Base-by-base conservation (phyloP, 1,140 invertebrate species). In the Bombus polaris region DNA sequence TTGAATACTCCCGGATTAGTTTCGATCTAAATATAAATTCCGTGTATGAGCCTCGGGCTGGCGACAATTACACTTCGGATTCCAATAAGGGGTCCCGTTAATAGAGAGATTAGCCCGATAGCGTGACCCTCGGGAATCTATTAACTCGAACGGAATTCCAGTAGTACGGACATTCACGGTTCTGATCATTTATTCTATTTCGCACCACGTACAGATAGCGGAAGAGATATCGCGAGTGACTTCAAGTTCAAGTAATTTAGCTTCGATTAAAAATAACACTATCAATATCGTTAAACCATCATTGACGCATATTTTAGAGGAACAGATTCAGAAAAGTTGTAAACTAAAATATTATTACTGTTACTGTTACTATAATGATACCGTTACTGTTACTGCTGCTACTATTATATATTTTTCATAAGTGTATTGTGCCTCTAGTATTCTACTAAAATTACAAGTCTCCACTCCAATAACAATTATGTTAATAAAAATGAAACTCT, bases 31-130 rank as follows among this genome's bases (percentile, higher is more conserved):
- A 76, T 83, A 77, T 57, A 77, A 47, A 77, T 68, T 53, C 39
- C 44, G 12, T 8, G 66, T 47, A 10, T 2, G 39, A 32, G 28
- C 2, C 35, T 53, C 32, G 18, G 18, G 13, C 18, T 28, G 6
- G 5, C 28, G 59, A 68, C 81, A 39, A 76, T 76, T 83, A 83
- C 59, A 76, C 72, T 53, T 62, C 44, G 59, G 59, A 83, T 83
- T 83, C 44, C 81, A 59, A 83, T 83, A 83, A 83, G 28, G 59
- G 42, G 65, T 42, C 37, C 42, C 35, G 72, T 66, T 76, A 83
- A 83, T 68, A 76, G 42, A 68, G 71, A 76, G 59, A 83, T 83
- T n/a, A 76, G 18, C 8, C 25, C 71, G 72, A 75, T 66, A n/a
- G n/a, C 53, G 18, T 35, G 44, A 62, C 22, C 81, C 44, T 82